A percentile compares a stretch with the other conserved stretches of the same genome.
Conservation (phyloP, 2,113 vertebrate species). For the Pachycephala philippinensis region DNA sequence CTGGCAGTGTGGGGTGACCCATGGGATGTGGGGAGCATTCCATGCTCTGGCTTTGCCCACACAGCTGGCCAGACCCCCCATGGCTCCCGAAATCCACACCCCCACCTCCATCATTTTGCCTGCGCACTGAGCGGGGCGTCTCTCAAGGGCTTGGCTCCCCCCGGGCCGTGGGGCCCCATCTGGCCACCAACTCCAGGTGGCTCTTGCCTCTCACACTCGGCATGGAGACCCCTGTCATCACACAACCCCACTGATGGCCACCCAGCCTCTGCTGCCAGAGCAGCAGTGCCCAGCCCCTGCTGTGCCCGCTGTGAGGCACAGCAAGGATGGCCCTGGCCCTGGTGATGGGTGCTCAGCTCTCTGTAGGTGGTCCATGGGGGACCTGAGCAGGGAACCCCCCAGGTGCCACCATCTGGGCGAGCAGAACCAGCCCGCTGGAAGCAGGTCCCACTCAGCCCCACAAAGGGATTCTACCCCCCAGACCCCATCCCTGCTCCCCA, state of each 20-base stretch:
- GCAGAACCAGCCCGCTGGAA: neutral
- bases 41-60: neutral
- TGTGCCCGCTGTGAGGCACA: fast-evolving
- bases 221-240: neutral
- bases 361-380: neutral
- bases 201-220: fast-evolving
- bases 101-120: neutral
- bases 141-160: slow-evolving; percentile 7
- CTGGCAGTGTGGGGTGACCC: neutral
- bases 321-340: neutral
- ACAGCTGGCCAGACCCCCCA: neutral
- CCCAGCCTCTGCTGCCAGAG: neutral
- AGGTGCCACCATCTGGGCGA: neutral
- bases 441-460: neutral
- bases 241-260: neutral
- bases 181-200: fast-evolving
- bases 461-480: neutral
- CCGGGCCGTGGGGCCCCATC: fast-evolving
- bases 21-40: neutral
- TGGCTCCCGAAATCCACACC: neutral
- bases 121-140: fast-evolving
- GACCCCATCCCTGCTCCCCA: neutral
- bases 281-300: neutral
- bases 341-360: neutral
- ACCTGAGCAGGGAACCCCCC: neutral